Conservation (phyloP, 2,888 invertebrate species). For the Netelia inedita region DNA sequence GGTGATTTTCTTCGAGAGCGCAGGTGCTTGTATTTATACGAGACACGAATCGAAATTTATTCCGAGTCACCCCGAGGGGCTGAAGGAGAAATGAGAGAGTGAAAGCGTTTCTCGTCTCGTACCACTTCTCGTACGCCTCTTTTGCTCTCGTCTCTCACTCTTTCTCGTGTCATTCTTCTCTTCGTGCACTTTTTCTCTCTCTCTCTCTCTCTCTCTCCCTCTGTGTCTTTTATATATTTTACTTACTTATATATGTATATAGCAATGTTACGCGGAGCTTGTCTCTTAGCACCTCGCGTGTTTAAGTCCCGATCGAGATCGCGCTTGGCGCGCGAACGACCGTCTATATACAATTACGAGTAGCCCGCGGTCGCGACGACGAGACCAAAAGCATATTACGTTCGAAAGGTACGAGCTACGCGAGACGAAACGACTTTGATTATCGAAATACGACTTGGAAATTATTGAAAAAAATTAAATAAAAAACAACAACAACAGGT, state of each 20-base stretch:
- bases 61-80: constrained; percentile 53
- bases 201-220: background rate
- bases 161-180: background rate
- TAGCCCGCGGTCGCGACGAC: constrained; percentile 51
- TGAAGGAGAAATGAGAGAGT: constrained; percentile 15
- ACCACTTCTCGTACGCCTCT: constrained; percentile 5
- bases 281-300: constrained; percentile 65
- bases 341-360: constrained; percentile 54
- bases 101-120: constrained; percentile 19
- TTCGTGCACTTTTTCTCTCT: background rate
- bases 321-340: constrained; percentile 43
- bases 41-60: constrained; percentile 60
- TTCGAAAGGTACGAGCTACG: constrained; percentile 9
- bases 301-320: constrained; percentile 63
- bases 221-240: background rate
- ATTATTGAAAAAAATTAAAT: constrained; percentile 16
- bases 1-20: constrained; percentile 44
- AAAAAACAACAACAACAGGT: background rate
- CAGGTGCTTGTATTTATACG: constrained; percentile 60
- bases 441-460: constrained; percentile 18
- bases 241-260: constrained; percentile 10
- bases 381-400: constrained; percentile 48
- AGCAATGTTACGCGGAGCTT: constrained; percentile 25
- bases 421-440: constrained; percentile 20
- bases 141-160: background rate